These are phyloP conservation scores for Tympanoctomys barrerae DNA, from an alignment of 2,797 vertebrate genomes.

Conservation along the genomic window DNA sequence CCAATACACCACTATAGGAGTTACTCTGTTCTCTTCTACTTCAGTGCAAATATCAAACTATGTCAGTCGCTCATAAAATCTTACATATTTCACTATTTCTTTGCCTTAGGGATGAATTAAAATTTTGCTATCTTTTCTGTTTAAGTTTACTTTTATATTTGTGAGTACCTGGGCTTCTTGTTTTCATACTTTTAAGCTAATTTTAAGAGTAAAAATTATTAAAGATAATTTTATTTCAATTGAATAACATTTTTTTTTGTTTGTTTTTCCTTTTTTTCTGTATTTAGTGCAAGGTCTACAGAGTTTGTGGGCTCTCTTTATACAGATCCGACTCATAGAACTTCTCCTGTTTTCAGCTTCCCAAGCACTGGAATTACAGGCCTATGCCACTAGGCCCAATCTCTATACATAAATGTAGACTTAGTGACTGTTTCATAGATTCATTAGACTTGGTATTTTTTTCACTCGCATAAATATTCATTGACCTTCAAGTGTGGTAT, in stretches of 20 bases:
- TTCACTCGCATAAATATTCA: conserved; percentile 46
- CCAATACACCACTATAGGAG: background rate
- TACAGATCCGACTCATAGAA: too few species aligned
- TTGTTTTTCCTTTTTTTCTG: too few species aligned
- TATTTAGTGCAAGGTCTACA: too few species aligned
- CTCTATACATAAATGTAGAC: background rate
- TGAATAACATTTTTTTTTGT: background rate
- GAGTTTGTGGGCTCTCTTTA: too few species aligned
- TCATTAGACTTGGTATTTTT: conserved; percentile 41
- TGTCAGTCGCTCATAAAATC: conserved; percentile 40
- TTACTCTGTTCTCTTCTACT: background rate
- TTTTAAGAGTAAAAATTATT: background rate
- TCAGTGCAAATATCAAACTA: background rate
- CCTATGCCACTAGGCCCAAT: too few species aligned
- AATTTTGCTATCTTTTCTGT: conserved; percentile 48
- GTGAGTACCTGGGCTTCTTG: background rate
- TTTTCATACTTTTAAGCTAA: conserved; percentile 23
- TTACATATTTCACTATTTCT: background rate
- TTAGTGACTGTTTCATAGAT: background rate
- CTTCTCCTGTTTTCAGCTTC: too few species aligned
- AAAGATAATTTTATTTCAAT: conserved; percentile 28
- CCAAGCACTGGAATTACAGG: too few species aligned
- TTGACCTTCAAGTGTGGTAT: background rate
- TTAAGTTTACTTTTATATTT: conserved; percentile 28
- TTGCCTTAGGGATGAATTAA: background rate